Evolutionary conservation across 2,888 invertebrate genomes (phyloP).

Genomic region (Teleogryllus oceanicus): DNA sequence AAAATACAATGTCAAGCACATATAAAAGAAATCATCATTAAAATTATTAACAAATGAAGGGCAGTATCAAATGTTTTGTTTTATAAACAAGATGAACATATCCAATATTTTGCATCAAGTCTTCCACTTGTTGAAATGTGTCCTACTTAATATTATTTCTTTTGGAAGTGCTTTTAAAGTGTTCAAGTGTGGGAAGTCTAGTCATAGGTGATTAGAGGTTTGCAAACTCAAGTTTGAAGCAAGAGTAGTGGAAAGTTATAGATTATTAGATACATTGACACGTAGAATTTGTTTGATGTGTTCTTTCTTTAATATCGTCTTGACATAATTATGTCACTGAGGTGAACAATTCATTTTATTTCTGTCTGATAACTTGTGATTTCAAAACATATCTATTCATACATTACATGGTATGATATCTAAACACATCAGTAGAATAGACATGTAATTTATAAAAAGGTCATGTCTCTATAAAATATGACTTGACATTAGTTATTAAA

Average conservation of each 20-base stretch:
- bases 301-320: background rate
- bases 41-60: background rate
- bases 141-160: background rate
- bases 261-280: background rate
- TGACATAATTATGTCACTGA: background rate
- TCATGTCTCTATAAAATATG: background rate
- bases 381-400: slow-evolving; percentile 9
- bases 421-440: slow-evolving; percentile 18
- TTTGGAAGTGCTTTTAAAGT: background rate
- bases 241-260: slow-evolving; percentile 1
- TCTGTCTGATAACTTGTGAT: background rate
- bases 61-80: background rate
- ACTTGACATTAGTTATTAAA: background rate
- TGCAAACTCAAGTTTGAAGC: background rate
- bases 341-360: background rate
- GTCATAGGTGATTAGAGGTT: background rate
- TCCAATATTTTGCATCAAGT: slow-evolving; percentile 18
- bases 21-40: background rate
- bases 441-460: slow-evolving; percentile 5
- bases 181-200: background rate
- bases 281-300: background rate
- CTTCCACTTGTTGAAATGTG: slow-evolving; percentile 18
- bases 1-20: slow-evolving; percentile 10
- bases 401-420: background rate
- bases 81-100: slow-evolving; percentile 8